phyloP scores from a whole-genome alignment of 2,113 vertebrate genomes.

The Meleagris gallopavo region DNA sequence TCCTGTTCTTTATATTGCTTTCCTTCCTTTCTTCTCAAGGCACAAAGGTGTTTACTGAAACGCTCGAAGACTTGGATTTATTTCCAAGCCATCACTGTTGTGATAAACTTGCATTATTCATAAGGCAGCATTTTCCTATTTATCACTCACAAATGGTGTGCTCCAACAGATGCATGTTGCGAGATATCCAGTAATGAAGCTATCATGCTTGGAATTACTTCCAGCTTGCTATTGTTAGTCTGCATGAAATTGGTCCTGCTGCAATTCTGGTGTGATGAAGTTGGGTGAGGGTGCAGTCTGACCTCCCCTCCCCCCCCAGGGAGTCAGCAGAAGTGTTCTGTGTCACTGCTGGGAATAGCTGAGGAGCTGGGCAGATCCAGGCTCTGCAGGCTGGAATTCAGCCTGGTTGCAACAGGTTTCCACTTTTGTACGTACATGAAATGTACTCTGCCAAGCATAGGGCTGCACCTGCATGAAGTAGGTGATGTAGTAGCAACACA shows the following conservation, averaged over 20 bases:
- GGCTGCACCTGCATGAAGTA: accelerated
- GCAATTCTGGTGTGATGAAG: not conserved
- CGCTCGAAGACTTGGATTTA: not conserved
- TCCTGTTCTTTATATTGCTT: not conserved
- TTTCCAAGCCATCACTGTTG: not conserved
- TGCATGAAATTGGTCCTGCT: not conserved
- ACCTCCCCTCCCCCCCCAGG: not conserved
- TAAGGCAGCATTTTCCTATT: not conserved
- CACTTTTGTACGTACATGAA: too few relatives aligned
- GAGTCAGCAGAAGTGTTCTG: not conserved
- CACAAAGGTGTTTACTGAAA: not conserved
- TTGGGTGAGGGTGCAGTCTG: not conserved
- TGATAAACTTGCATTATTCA: not conserved
- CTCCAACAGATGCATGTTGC: not conserved
- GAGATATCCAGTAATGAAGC: not conserved
- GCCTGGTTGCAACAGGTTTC: not conserved
- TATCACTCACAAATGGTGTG: not conserved
- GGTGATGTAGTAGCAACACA: not conserved
- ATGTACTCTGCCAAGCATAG: accelerated
- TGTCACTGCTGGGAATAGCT: not conserved
- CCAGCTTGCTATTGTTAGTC: not conserved
- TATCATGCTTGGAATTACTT: not conserved
- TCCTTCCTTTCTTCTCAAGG: not conserved
- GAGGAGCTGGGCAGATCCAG: not conserved
- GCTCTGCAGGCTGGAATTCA: not conserved